phyloP scores from a whole-genome alignment of 2,797 vertebrate genomes.

The Diglossa cyanea region DNA sequence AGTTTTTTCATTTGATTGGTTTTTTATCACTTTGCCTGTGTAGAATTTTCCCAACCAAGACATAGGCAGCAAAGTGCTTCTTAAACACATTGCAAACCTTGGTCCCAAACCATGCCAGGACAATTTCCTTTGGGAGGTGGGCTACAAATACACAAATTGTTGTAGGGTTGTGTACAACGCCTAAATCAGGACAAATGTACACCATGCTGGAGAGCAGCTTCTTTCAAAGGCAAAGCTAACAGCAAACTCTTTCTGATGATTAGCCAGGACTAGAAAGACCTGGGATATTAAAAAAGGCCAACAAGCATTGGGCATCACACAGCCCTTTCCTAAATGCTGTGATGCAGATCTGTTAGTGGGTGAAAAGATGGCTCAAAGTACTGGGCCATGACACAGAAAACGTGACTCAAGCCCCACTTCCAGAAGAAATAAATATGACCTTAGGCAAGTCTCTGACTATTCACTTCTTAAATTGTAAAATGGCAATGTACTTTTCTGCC shows the following conservation, averaged over 20 bases:
- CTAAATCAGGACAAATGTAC: not conserved
- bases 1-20: not conserved
- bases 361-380: not conserved
- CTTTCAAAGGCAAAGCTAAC: not conserved
- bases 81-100: not conserved
- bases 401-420: not conserved
- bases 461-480: not conserved
- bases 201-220: not conserved
- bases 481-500: not conserved
- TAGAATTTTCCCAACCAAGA: not conserved
- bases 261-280: not conserved
- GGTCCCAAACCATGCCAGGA: not conserved
- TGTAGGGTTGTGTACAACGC: not conserved
- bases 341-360: not conserved
- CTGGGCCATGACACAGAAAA: not conserved
- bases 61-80: not conserved
- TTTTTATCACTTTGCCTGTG: constrained; percentile 3
- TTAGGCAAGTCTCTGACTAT: not conserved
- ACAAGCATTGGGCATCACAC: not conserved
- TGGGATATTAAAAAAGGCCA: not conserved
- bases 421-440: not conserved
- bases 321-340: not conserved
- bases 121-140: not conserved
- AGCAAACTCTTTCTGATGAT: not conserved
- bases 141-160: not conserved